Evolutionary conservation across 2,113 vertebrate species (phyloP).

Genomic region (Pachycephala philippinensis): DNA sequence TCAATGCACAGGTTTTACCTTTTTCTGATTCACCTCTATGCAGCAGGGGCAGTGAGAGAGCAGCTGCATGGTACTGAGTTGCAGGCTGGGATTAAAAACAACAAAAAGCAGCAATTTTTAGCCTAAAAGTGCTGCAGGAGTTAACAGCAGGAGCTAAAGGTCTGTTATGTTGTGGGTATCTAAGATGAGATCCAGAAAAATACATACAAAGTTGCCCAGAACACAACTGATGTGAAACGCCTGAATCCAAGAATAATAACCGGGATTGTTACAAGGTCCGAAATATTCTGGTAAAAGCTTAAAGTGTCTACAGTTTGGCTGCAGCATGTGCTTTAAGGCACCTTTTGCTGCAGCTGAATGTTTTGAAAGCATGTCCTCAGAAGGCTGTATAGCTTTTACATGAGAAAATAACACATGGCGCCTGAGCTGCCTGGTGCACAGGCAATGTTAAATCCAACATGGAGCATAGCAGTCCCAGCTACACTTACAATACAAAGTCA

Average conservation of each 20-base stretch:
- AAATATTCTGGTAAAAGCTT: conserved; percentile 5
- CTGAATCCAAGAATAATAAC: conserved; percentile 23
- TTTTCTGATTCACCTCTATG: not conserved
- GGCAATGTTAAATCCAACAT: not conserved
- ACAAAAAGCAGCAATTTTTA: not conserved
- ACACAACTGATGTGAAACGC: not conserved
- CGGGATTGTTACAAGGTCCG: rapidly evolving
- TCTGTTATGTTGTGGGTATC: not conserved
- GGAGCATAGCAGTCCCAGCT: not conserved
- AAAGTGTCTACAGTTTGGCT: not conserved
- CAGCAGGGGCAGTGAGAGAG: not conserved
- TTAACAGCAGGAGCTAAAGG: not conserved
- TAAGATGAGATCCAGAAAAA: conserved; percentile 6
- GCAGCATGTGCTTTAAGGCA: not conserved
- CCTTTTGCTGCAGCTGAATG: not conserved
- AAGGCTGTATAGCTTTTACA: not conserved
- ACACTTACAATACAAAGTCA: not conserved
- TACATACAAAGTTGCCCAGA: not conserved
- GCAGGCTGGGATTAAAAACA: not conserved
- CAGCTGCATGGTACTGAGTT: not conserved
- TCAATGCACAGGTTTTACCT: not conserved
- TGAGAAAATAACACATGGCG: rapidly evolving
- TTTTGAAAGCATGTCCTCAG: not conserved
- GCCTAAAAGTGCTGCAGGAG: not conserved
- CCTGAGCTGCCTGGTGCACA: not conserved